Base-by-base conservation (phyloP, 2,888 invertebrate species). In the Amphiduros pacificus region DNA sequence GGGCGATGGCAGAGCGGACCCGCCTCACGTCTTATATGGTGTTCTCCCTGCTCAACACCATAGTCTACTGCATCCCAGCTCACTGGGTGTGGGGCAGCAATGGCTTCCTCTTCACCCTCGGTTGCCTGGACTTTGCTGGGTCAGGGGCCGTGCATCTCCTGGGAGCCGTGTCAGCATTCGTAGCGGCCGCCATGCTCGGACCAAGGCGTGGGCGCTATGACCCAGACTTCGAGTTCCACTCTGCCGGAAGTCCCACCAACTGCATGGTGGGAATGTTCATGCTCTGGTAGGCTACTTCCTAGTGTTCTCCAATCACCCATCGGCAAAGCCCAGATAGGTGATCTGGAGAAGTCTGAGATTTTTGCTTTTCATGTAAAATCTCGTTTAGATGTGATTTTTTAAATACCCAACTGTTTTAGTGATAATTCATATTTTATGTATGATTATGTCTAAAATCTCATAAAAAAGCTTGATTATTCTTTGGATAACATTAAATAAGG, bases 61-160 rank as follows among this genome's bases (percentile, higher is more conserved):
- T 77, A n/a, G 71, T 76, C 9, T 78, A 76, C 63, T 79, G 79
- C 31, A 73, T 82, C 17, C 82, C 82, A 0, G 81, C 82, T 3
- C 82, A 82, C 67, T 82, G 82, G 82, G 73, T 54, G 24, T 82
- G 82, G 82, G 77, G 74, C 9, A 31, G 51, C 1, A 57, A 62
- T 22, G 62, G 62, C 6, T 62, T 57, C 44, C 57, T 62, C 62
- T 65, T 67, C 40, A 65, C 87, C 62, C 75, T 94, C 73, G 94
- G 94, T 0, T 92, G 89, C 0, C 91, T 94, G 0, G 94, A 94
- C 77, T 93, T 94, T 60, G 94, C 94, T 0, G 94, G 94, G 91
- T 92, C 74, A 11, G 68, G 67, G 31, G 70, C 70, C 2, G 94
- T 94, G 1, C 94, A 94, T 84, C 85, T 94, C 50, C 89, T 93